Evolutionary conservation across 1,140 invertebrate genomes (phyloP).

Genomic region (Gryllus bimaculatus): DNA sequence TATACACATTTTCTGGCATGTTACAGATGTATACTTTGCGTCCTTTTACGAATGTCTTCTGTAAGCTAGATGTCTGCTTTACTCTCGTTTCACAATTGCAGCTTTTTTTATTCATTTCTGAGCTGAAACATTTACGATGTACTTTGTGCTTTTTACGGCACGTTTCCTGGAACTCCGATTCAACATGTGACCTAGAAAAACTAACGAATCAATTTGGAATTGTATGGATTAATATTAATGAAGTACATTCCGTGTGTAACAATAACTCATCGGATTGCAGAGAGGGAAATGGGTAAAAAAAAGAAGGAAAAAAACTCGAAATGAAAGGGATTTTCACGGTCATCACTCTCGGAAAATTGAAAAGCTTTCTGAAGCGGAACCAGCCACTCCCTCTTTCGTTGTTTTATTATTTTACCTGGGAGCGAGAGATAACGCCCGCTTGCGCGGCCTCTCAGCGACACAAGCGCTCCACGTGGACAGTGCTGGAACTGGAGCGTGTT

Average conservation of each 20-base stretch:
- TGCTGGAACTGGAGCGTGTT: too few relatives aligned
- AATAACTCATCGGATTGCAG: background rate
- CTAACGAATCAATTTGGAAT: background rate
- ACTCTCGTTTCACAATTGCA: too few relatives aligned
- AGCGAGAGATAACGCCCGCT: background rate
- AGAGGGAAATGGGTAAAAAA: background rate
- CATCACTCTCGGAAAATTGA: background rate
- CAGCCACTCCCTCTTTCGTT: background rate
- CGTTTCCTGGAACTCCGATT: background rate
- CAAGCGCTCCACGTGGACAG: too few relatives aligned
- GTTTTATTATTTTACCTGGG: background rate
- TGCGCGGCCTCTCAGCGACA: background rate
- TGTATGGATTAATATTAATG: background rate
- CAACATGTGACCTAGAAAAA: background rate
- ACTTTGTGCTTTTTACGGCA: too few relatives aligned
- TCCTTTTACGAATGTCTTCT: too few relatives aligned
- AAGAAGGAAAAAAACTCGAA: background rate
- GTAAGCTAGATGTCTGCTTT: too few relatives aligned
- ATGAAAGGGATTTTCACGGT: background rate
- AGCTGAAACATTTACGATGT: too few relatives aligned
- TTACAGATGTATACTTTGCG: too few relatives aligned
- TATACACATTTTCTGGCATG: too few relatives aligned
- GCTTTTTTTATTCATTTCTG: too few relatives aligned
- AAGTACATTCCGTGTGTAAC: background rate
- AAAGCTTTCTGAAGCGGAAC: conserved; percentile 3